A percentile compares a stretch with the other conserved stretches of the same genome.
These are phyloP conservation scores for Cladorhizidae sp. DNA, from an alignment of 37 sponge, comb jelly and placozoan genomes.

Conservation along the genomic window DNA sequence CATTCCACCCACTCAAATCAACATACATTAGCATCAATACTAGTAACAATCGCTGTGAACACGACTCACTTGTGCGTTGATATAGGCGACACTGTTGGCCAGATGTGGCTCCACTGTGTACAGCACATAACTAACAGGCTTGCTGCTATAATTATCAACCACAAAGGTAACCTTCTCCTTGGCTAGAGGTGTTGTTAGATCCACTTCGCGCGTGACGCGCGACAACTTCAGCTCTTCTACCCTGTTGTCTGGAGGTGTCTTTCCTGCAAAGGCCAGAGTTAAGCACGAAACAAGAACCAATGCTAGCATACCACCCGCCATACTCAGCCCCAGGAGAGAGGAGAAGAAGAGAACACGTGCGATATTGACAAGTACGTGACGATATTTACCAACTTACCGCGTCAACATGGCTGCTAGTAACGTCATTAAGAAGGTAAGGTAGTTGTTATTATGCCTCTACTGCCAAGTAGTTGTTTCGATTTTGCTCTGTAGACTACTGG, in stretches of 20 bases:
- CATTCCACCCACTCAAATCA: too few relatives aligned
- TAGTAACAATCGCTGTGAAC: too few relatives aligned
- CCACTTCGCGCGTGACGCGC: slow-evolving; percentile 28
- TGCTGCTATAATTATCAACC: slow-evolving; percentile 33
- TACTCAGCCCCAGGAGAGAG: background rate
- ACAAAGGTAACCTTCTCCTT: slow-evolving; percentile 30
- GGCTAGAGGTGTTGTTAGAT: slow-evolving; percentile 46
- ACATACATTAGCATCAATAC: too few relatives aligned
- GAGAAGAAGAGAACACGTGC: background rate
- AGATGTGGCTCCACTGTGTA: slow-evolving; percentile 28
- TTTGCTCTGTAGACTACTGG: slow-evolving; percentile 45
- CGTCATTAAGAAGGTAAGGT: slow-evolving; percentile 50
- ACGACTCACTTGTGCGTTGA: slow-evolving; percentile 54
- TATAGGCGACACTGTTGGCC: slow-evolving; percentile 41
- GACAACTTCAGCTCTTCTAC: slow-evolving; percentile 9
- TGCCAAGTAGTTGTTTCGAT: too few relatives aligned
- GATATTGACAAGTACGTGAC: background rate
- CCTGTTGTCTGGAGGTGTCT: background rate
- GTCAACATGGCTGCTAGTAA: slow-evolving; percentile 50
- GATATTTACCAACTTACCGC: background rate
- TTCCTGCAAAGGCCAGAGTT: background rate
- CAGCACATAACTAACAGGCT: background rate
- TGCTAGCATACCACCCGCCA: too few relatives aligned
- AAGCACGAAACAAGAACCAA: background rate
- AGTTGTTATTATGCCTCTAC: background rate